These are phyloP conservation scores for Zoroaster sp. DNA, from an alignment of 53 echinoderm and acorn worm genomes.

Conservation along the genomic window DNA sequence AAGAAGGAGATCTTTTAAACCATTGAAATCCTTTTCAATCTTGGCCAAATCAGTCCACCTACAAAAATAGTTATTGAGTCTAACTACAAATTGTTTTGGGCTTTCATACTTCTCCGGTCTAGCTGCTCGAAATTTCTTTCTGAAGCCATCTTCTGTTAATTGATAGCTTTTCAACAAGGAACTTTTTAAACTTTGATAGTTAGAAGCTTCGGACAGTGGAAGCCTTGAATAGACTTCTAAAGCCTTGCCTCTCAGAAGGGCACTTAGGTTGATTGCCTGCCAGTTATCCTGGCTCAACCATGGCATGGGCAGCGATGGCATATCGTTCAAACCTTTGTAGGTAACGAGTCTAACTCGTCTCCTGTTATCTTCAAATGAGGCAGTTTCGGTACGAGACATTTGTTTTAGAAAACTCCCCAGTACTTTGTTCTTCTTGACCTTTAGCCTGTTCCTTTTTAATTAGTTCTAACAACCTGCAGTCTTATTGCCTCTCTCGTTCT, in stretches of 20 bases:
- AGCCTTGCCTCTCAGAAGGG: conserved; percentile 13
- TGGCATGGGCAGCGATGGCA: neutral
- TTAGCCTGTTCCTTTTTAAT: neutral
- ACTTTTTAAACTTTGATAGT: conserved; percentile 16
- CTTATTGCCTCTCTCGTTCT: neutral
- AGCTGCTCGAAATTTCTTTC: no score
- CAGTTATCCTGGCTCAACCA: conserved; percentile 13
- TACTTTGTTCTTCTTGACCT: no score
- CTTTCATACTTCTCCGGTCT: no score
- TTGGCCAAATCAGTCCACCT: no score
- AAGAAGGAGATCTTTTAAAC: no score
- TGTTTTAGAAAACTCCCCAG: neutral
- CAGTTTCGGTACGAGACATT: conserved; percentile 10
- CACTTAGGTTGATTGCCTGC: conserved; percentile 40
- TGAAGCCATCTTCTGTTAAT: no score
- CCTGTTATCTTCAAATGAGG: conserved; percentile 11
- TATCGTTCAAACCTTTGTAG: no score
- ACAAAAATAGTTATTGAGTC: no score
- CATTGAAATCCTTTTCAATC: no score
- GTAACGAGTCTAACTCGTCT: conserved; percentile 47
- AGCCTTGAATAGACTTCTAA: conserved; percentile 13
- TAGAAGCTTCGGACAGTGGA: neutral
- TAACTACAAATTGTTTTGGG: no score
- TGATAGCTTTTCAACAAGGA: conserved; percentile 24
- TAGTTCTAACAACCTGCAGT: neutral